Evolutionary conservation across 2,797 vertebrate species (phyloP).

Genomic region (Spondyliosoma cantharus): DNA sequence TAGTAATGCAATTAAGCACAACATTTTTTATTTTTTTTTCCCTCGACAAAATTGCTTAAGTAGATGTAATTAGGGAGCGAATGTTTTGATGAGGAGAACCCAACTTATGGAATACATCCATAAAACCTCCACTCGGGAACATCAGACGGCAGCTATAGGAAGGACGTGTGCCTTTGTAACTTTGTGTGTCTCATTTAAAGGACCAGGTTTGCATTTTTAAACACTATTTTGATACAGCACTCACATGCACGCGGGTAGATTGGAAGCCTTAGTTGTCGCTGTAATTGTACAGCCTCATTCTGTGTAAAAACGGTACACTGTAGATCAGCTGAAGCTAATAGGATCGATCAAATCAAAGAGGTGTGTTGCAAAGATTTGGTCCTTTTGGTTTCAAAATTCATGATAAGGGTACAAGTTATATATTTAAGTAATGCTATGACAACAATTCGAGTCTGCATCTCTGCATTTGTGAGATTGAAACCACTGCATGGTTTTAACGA

Average conservation of each 20-base stretch:
- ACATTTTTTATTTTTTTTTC: conserved; percentile 63
- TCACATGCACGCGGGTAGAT: conserved; percentile 3
- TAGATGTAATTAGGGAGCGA: conserved; percentile 83
- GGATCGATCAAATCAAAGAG: neutral
- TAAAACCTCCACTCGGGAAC: conserved; percentile 61
- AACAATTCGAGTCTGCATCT: too few species aligned
- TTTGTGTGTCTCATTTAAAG: conserved; percentile 37
- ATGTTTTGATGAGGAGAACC: conserved; percentile 79
- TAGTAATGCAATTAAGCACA: conserved; percentile 88
- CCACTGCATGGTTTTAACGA: too few species aligned
- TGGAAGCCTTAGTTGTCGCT: conserved; percentile 7
- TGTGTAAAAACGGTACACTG: neutral
- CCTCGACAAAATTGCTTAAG: conserved; percentile 82
- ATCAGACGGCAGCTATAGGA: conserved; percentile 49
- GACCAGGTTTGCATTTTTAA: neutral
- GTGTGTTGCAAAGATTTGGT: neutral
- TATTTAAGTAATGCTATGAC: too few species aligned
- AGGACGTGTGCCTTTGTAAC: conserved; percentile 19
- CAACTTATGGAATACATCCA: conserved; percentile 76
- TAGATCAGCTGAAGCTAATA: neutral
- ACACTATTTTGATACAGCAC: conserved; percentile 15
- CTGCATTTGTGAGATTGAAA: too few species aligned
- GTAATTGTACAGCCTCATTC: neutral
- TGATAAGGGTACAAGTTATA: too few species aligned
- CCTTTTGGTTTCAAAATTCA: neutral